Conservation (phyloP, 2,797 vertebrate species). For the Cephalopachus bancanus region DNA sequence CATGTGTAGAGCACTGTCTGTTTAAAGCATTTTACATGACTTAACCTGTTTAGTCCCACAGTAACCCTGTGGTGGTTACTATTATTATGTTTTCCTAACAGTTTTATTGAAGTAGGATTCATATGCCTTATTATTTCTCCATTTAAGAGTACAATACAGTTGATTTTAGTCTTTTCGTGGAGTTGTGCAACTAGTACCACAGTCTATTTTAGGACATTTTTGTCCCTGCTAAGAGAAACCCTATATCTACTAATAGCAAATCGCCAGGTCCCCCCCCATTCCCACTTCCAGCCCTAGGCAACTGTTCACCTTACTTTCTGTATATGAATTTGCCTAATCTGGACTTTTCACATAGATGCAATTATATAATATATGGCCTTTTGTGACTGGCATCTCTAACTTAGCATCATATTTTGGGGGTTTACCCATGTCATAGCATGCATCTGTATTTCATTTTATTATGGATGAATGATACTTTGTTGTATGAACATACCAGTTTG, state of each 20-base stretch:
- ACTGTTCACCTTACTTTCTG: not conserved
- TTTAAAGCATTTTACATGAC: not conserved
- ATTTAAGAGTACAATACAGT: not conserved
- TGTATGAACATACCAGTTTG: not conserved
- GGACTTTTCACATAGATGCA: not conserved
- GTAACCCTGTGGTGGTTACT: not conserved
- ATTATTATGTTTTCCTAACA: not conserved
- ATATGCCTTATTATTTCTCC: too few relatives aligned
- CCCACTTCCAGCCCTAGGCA: not conserved
- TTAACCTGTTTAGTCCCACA: not conserved
- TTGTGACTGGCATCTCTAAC: not conserved
- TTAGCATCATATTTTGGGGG: not conserved
- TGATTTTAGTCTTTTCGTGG: not conserved
- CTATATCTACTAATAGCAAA: not conserved
- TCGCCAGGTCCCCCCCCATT: not conserved
- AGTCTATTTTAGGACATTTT: not conserved
- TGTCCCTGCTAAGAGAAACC: not conserved
- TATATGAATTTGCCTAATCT: not conserved
- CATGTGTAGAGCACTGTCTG: not conserved
- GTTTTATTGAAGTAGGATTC: not conserved
- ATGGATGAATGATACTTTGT: accelerated
- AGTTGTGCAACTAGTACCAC: not conserved
- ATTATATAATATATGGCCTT: not conserved
- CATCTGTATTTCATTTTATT: not conserved
- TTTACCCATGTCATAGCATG: not conserved